Percentiles rank a stretch among this genome's conserved stretches.
phyloP scores from a whole-genome alignment of 2,113 vertebrate genomes.

The Atlantisia rogersi region DNA sequence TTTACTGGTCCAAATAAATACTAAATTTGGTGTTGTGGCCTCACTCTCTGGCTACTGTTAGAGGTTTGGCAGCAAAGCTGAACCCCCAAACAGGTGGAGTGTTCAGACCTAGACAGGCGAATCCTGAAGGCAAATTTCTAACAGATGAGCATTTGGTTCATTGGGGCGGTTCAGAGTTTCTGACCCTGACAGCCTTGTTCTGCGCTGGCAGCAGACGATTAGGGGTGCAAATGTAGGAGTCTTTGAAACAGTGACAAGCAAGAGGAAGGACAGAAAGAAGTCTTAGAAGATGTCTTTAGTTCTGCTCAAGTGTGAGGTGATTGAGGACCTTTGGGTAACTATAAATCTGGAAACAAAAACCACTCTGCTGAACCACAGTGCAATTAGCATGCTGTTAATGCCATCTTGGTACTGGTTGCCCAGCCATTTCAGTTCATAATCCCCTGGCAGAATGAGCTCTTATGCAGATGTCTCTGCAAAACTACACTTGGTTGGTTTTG shows the following conservation, averaged over 20 bases:
- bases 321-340: background rate
- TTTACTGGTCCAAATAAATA: background rate
- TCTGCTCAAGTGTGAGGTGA: background rate
- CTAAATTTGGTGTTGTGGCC: background rate
- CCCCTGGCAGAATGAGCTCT: background rate
- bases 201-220: background rate
- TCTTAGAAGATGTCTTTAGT: background rate
- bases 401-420: background rate
- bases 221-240: background rate
- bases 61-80: background rate
- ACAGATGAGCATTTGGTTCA: background rate
- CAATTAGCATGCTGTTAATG: background rate
- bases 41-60: background rate
- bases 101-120: background rate
- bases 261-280: background rate
- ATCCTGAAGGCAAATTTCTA: background rate
- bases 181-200: background rate
- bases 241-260: background rate
- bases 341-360: background rate
- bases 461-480: background rate
- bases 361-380: background rate
- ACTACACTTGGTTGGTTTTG: background rate
- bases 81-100: background rate
- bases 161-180: background rate
- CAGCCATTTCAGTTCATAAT: background rate